Evolutionary conservation across 1,140 invertebrate species (phyloP).

Genomic region (Lordiphosa clarofinis): DNA sequence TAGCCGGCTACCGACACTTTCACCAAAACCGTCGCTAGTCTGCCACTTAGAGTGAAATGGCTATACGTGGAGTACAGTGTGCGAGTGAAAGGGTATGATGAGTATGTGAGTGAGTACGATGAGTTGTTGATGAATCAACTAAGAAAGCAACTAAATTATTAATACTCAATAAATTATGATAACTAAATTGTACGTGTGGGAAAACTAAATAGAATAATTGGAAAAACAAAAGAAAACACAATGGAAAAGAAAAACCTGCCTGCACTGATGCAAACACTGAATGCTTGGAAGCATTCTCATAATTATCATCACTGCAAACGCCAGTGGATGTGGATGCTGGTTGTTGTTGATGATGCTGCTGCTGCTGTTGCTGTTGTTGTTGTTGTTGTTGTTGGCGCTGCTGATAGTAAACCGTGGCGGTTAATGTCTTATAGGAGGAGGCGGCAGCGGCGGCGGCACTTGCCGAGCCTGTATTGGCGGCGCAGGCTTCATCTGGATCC

Average conservation of each 20-base stretch:
- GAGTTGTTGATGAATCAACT: slow-evolving; percentile 24
- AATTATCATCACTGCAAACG: slow-evolving; percentile 1
- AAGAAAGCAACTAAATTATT: slow-evolving; percentile 49
- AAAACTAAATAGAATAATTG: slow-evolving; percentile 15
- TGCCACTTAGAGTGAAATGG: too few relatives aligned
- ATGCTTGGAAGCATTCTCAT: slow-evolving; percentile 46
- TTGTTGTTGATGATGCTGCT: slow-evolving; percentile 20
- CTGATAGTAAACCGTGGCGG: slow-evolving; percentile 65
- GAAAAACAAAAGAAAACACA: slow-evolving; percentile 30
- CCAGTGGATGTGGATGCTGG: not conserved
- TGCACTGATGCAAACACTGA: slow-evolving; percentile 53
- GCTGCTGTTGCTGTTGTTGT: slow-evolving; percentile 24
- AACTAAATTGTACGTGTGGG: slow-evolving; percentile 26
- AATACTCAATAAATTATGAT: slow-evolving; percentile 29
- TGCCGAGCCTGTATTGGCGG: not conserved
- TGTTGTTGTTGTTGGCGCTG: slow-evolving; percentile 40
- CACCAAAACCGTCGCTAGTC: too few relatives aligned
- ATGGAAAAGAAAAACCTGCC: slow-evolving; percentile 66
- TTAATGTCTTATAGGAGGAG: slow-evolving; percentile 47
- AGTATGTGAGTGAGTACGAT: not conserved
- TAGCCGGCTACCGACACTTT: too few relatives aligned
- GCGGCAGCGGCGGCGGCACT: slow-evolving; percentile 1
- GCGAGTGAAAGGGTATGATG: not conserved
- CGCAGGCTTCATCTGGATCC: slow-evolving; percentile 2
- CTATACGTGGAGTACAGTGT: too few relatives aligned